phyloP scores from a whole-genome alignment of 2,113 vertebrate species.

The Eleginops maclovinus region DNA sequence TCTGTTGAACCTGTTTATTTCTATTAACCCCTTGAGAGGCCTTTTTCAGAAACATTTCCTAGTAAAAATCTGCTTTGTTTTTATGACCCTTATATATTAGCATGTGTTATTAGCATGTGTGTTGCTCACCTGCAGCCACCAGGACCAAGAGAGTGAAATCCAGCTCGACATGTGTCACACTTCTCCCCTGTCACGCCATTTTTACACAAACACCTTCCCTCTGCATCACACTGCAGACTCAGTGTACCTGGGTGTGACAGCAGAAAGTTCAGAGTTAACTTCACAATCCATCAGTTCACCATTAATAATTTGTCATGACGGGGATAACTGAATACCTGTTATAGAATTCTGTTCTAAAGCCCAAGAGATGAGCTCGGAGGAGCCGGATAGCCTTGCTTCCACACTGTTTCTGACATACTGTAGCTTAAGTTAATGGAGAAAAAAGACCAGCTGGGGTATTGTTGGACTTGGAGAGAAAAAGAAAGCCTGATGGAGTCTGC shows the following conservation, averaged over 20 bases:
- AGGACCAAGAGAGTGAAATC: constrained; percentile 92
- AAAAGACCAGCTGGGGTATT: constrained; percentile 44
- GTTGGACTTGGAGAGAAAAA: constrained; percentile 35
- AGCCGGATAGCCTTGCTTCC: constrained; percentile 27
- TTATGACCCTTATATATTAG: too few relatives aligned
- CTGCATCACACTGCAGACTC: constrained; percentile 86
- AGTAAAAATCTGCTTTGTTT: not conserved
- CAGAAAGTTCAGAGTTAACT: constrained; percentile 2
- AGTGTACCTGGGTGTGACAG: constrained; percentile 83
- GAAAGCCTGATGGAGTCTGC: constrained; percentile 50
- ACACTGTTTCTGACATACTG: constrained; percentile 27
- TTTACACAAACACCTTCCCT: constrained; percentile 88
- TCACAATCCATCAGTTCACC: constrained; percentile 22
- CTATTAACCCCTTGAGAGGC: not conserved
- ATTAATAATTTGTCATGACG: constrained; percentile 25
- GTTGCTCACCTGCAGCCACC: constrained; percentile 92
- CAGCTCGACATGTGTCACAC: constrained; percentile 89
- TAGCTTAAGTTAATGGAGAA: constrained; percentile 60
- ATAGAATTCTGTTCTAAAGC: constrained; percentile 41
- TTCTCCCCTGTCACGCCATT: constrained; percentile 88
- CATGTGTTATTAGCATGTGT: too few relatives aligned
- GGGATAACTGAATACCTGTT: constrained; percentile 29
- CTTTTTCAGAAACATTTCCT: too few relatives aligned
- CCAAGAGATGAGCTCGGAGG: constrained; percentile 6
- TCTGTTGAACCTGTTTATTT: not conserved